Evolutionary conservation across 2,113 vertebrate species (phyloP).

Genomic region (Ophiodon elongatus): DNA sequence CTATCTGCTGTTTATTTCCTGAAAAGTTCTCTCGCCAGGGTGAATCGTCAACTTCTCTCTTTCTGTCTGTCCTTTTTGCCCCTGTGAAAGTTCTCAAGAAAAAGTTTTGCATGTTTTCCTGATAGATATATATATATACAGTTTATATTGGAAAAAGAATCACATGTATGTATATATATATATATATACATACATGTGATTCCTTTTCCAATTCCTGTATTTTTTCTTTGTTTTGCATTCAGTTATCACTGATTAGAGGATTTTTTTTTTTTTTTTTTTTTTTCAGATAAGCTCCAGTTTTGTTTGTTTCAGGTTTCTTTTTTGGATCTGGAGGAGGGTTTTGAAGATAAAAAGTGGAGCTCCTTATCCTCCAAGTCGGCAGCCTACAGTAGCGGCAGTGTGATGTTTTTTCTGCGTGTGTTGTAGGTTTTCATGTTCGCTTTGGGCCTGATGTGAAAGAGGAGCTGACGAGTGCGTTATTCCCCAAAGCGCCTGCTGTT

Average conservation of each 20-base stretch:
- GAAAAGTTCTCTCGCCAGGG: constrained; percentile 62
- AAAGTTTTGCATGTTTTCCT: constrained; percentile 50
- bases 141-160: no score
- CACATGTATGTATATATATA: constrained; percentile 5
- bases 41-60: constrained; percentile 47
- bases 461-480: constrained; percentile 66
- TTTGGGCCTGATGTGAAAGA: constrained; percentile 74
- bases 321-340: constrained; percentile 34
- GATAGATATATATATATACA: constrained; percentile 7
- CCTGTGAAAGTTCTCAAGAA: constrained; percentile 63
- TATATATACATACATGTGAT: neutral
- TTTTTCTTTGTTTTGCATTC: constrained; percentile 57
- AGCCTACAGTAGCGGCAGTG: constrained; percentile 59
- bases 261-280: no score
- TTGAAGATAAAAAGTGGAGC: constrained; percentile 55
- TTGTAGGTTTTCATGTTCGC: constrained; percentile 74
- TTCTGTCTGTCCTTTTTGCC: constrained; percentile 47
- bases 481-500: constrained; percentile 73
- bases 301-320: constrained; percentile 60
- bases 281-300: constrained; percentile 36
- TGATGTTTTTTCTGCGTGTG: constrained; percentile 60
- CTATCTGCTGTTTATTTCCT: constrained; percentile 72
- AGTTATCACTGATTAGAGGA: constrained; percentile 71
- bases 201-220: neutral
- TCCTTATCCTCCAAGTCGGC: constrained; percentile 54